Base-by-base conservation (phyloP, 2,888 invertebrate species). In the Scaptodrosophila latifasciaeformis region DNA sequence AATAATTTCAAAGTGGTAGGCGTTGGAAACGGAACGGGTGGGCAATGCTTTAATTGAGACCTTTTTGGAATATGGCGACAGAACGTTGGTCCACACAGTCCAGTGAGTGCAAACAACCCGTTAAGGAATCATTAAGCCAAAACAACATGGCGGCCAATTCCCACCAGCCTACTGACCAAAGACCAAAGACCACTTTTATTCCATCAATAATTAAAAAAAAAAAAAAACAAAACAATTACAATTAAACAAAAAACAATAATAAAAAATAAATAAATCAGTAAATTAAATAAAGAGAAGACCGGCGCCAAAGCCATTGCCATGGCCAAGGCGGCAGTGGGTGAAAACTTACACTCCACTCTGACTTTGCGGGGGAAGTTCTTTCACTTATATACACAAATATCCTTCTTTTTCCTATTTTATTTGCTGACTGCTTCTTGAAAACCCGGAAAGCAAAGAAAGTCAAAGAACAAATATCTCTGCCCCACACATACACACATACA, bases 1-100 rank as follows among this genome's bases (percentile, higher is more conserved):
- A 78, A 78, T 72, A 75, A 78, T 75, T 75, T 60, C 40, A 59
- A 59, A 52, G 58, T 54, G 66, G 49, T 58, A 50, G 50, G 48
- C 49, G 54, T 57, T 17, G 15, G 19, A 9, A 19, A n/a, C 7
- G 24, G 34, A 35, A n/a, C 21, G 17, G 18, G 55, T 57, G 66
- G 65, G 65, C 75, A 78, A 75, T 78, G 71, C 69, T 74, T 74
- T 74, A 74, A 74, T 74, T 74, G 74, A 74, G 78, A 72, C 9
- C 46, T 19, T 34, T 12, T 35, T 10, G 3, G 17, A 15, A 44
- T 7, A 46, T 46, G 46, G 46, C 46, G 21, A n/a, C 35, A 2
- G 37, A 13, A 13, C 15, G 15, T 35, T n/a, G n/a, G n/a, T n/a
- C n/a, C n/a, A n/a, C n/a, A n/a, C n/a, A n/a, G n/a, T n/a, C n/a